phyloP scores from a whole-genome alignment of 2,888 invertebrate genomes.

The Mythimna pallens region DNA sequence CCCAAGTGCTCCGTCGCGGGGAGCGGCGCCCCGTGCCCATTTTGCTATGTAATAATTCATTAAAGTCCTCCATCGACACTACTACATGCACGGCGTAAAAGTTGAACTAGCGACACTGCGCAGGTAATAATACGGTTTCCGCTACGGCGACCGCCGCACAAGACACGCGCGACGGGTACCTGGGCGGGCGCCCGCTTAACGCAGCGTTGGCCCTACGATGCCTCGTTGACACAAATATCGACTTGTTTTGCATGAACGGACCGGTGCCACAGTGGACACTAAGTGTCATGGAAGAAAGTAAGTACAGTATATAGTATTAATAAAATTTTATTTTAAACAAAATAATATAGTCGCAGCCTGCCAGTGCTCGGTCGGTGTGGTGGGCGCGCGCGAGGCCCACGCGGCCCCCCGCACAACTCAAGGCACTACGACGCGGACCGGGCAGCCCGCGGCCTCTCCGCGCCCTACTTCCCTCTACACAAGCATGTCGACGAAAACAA shows the following conservation, averaged over 20 bases:
- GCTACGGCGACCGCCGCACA: too few relatives aligned
- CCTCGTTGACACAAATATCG: background rate
- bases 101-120: too few relatives aligned
- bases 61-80: too few relatives aligned
- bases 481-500: constrained; percentile 70
- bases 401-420: constrained; percentile 64
- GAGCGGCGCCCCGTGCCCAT: too few relatives aligned
- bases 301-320: constrained; percentile 71
- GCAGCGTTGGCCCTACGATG: too few relatives aligned
- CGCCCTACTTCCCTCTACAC: constrained; percentile 57
- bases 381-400: constrained; percentile 63
- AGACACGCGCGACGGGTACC: too few relatives aligned
- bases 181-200: too few relatives aligned
- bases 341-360: constrained; percentile 86
- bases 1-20: too few relatives aligned
- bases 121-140: too few relatives aligned
- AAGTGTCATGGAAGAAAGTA: constrained; percentile 38
- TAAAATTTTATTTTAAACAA: constrained; percentile 89
- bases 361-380: constrained; percentile 74
- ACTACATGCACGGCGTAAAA: too few relatives aligned
- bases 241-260: background rate
- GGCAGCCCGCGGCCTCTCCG: constrained; percentile 39
- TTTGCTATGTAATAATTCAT: too few relatives aligned
- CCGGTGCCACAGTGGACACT: background rate
- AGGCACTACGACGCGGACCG: constrained; percentile 64